Conservation (phyloP, 2,797 vertebrate species). For the Alectoris magna region DNA sequence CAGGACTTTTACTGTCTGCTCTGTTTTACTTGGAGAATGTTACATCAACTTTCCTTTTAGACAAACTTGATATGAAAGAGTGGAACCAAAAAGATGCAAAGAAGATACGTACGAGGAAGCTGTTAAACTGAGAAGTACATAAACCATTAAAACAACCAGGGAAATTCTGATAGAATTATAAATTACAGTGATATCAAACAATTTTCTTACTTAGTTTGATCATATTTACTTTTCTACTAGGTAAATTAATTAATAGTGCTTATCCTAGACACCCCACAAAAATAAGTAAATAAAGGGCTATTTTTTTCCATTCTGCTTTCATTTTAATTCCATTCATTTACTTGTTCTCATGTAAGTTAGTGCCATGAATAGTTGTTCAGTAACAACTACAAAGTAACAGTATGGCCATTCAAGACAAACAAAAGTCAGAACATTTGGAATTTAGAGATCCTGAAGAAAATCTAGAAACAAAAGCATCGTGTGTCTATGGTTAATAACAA, state of each 20-base stretch:
- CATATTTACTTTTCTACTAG: background rate
- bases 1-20: background rate
- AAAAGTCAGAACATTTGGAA: background rate
- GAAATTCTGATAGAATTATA: background rate
- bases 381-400: background rate
- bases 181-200: background rate
- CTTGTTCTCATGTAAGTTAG: background rate
- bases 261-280: background rate
- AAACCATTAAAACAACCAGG: background rate
- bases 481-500: background rate
- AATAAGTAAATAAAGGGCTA: background rate
- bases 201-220: background rate
- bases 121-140: background rate
- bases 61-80: background rate
- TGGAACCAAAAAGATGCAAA: background rate
- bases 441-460: background rate
- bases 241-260: background rate
- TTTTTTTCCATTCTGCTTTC: background rate
- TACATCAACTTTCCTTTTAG: background rate
- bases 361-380: background rate
- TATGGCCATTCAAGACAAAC: background rate
- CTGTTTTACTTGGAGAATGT: background rate
- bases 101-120: background rate
- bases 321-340: background rate
- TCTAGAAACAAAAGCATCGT: background rate